Evolutionary conservation across 2,888 invertebrate species (phyloP).

Genomic region (Galerucella nymphaeae): DNA sequence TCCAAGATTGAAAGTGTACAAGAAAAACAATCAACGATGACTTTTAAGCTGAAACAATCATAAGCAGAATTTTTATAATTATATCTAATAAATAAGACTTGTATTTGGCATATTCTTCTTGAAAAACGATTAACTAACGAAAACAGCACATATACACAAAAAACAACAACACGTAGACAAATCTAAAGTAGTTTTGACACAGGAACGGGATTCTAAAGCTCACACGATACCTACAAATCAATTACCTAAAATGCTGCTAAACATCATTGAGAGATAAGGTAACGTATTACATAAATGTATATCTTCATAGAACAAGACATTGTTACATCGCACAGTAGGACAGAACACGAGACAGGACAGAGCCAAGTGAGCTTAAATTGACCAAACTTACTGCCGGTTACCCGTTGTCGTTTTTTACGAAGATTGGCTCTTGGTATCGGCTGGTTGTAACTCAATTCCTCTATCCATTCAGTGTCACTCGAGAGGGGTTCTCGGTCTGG

Average conservation of each 20-base stretch:
- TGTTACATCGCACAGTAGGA: conserved; percentile 28
- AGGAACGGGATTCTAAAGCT: conserved; percentile 39
- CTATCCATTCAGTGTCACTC: conserved; percentile 55
- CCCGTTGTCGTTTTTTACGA: conserved; percentile 50
- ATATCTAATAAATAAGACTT: not conserved
- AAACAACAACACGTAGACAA: conserved; percentile 38
- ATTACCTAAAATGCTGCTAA: conserved; percentile 42
- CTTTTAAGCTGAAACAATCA: not conserved
- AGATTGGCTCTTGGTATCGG: conserved; percentile 47
- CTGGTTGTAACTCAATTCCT: conserved; percentile 40
- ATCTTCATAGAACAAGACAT: conserved; percentile 16
- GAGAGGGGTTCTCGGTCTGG: conserved; percentile 41
- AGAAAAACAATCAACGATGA: too few relatives aligned
- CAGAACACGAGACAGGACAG: conserved; percentile 41
- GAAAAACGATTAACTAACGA: conserved; percentile 16
- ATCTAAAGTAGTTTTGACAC: conserved; percentile 27
- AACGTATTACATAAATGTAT: conserved; percentile 34
- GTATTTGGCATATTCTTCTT: conserved; percentile 44
- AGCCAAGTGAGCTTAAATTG: conserved; percentile 39
- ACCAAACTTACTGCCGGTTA: conserved; percentile 57
- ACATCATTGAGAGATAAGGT: conserved; percentile 38
- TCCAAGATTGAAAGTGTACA: too few relatives aligned
- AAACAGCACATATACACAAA: conserved; percentile 32
- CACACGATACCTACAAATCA: conserved; percentile 36
- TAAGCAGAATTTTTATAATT: conserved; percentile 2